A percentile compares a stretch with the other conserved stretches of the same genome.
Evolutionary conservation across 2,797 vertebrate genomes (phyloP).

Genomic region (Semaprochilodus insignis): DNA sequence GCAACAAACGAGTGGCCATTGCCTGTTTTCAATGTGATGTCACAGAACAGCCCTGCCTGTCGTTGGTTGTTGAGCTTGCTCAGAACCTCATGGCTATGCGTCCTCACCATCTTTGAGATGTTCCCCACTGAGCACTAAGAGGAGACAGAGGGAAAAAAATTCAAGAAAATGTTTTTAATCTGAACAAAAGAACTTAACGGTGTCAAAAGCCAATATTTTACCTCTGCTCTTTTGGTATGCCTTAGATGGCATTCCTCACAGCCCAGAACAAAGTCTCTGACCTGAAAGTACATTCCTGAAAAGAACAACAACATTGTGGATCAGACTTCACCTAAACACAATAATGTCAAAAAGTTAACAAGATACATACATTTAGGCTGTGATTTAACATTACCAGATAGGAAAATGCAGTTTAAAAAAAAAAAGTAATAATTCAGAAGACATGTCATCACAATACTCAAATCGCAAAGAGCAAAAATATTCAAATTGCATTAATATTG

Average conservation of each 20-base stretch:
- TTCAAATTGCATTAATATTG: no score
- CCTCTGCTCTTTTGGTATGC: slow-evolving; percentile 68
- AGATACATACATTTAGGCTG: neutral
- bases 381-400: no score
- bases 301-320: slow-evolving; percentile 30
- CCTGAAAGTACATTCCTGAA: slow-evolving; percentile 83
- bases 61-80: slow-evolving; percentile 81
- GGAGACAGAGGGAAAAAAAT: slow-evolving; percentile 1
- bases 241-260: slow-evolving; percentile 76
- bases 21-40: slow-evolving; percentile 80
- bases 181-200: neutral
- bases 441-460: no score
- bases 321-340: slow-evolving; percentile 13
- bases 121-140: slow-evolving; percentile 56
- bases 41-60: slow-evolving; percentile 83
- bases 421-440: neutral
- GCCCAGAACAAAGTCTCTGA: slow-evolving; percentile 79
- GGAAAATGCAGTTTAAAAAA: neutral
- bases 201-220: slow-evolving; percentile 50
- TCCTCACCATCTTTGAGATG: slow-evolving; percentile 77
- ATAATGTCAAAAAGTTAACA: neutral
- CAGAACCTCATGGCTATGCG: slow-evolving; percentile 75
- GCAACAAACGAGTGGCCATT: slow-evolving; percentile 76
- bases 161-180: neutral
- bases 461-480: no score